These are phyloP conservation scores for Lepidothrix coronata DNA, from an alignment of 2,113 vertebrate species.

Conservation along the genomic window DNA sequence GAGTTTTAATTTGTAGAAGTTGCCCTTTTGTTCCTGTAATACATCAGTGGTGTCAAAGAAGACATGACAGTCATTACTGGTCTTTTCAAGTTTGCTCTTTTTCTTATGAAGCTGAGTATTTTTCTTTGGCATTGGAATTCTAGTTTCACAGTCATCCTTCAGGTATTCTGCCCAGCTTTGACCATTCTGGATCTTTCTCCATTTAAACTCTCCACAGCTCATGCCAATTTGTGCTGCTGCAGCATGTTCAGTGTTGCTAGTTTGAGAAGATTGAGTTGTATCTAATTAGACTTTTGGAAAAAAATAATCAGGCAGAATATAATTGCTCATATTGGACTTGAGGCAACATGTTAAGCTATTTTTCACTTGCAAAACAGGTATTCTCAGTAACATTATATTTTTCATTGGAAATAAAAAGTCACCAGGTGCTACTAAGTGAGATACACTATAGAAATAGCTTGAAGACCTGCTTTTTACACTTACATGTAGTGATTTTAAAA, in stretches of 20 bases:
- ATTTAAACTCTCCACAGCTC: neutral
- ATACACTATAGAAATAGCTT: neutral
- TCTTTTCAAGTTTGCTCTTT: neutral
- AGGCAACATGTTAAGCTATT: neutral
- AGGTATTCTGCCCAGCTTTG: neutral
- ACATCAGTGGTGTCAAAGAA: neutral
- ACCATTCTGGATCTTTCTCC: neutral
- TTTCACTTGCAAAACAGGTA: neutral
- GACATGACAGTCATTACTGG: neutral
- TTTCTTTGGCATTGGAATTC: neutral
- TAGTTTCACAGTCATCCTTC: neutral
- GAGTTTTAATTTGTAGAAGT: conserved; percentile 41
- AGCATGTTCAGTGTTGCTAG: neutral
- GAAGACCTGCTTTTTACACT: neutral
- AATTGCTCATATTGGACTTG: neutral
- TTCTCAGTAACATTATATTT: neutral
- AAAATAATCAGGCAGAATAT: neutral
- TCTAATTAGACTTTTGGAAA: neutral
- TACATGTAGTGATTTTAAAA: neutral
- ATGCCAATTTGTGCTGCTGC: neutral
- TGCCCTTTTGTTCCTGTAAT: conserved; percentile 44
- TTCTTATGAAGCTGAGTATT: neutral
- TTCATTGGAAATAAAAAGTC: neutral
- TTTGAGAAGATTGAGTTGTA: neutral
- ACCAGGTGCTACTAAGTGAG: neutral